Conservation (phyloP, 2,113 vertebrate species). For the Cochlearius cochlearius region DNA sequence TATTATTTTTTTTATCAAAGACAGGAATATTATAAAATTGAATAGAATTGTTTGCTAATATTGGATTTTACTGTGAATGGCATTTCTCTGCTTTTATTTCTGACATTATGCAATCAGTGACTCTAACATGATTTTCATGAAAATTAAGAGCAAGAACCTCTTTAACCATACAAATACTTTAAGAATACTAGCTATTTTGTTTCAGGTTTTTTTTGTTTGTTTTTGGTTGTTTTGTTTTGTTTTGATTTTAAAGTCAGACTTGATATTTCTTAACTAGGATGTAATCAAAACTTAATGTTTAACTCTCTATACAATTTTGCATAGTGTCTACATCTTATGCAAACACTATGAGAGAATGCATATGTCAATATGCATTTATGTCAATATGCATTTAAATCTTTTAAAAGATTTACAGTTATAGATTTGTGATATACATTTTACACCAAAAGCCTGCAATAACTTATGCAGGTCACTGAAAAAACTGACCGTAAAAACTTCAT, state of each 20-base stretch:
- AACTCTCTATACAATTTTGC: neutral
- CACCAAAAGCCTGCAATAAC: neutral
- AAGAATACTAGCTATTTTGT: neutral
- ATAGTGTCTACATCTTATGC: neutral
- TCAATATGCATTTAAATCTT: too few species aligned
- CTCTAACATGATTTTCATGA: neutral
- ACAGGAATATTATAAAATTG: neutral
- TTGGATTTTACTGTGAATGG: neutral
- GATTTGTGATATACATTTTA: neutral
- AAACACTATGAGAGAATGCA: neutral
- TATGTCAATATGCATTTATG: too few species aligned
- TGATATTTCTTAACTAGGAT: neutral
- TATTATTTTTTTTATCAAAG: neutral
- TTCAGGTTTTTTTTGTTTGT: neutral
- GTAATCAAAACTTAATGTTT: neutral
- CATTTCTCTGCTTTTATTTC: neutral
- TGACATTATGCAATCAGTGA: neutral
- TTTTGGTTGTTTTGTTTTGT: neutral
- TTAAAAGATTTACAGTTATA: neutral
- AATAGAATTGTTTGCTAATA: neutral
- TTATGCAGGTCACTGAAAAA: neutral
- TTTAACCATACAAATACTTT: neutral
- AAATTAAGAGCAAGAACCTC: neutral
- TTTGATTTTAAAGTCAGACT: neutral
- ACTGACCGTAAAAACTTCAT: neutral